Evolutionary conservation across 1,140 invertebrate species (phyloP), one percentile per base, ranked within the genome.

Genomic region (Odontomachus brunneus): DNA sequence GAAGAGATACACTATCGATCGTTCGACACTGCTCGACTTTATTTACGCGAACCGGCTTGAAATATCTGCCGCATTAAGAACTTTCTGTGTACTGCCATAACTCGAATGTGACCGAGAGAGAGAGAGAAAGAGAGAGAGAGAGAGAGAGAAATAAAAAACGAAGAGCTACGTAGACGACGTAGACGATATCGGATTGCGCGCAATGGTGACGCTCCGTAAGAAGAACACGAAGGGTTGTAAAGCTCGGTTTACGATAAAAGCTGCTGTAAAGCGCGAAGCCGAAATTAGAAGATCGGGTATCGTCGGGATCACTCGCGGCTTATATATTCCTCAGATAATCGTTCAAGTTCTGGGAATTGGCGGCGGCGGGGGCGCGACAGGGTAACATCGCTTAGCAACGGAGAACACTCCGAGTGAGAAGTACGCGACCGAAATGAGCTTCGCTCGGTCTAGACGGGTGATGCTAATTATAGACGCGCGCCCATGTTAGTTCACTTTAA

Each of bases 381-480:
- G 11, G 38, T 15, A 44, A 44, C n/a, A 72, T 72, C 33, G 55
- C 19, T 44, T 33, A 73, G 44, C 57, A 72, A 82, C 65, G 7
- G 19, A 15, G 38, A 14, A 38, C 15, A 53, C 26, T 72, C 14
- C 14, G 73, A 17, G 26, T 9, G 57, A 60, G 63, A 44, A 67
- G 55, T 11, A 26, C 22, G 4, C 7, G 48, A 65, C 5, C 4
- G 24, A n/a, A 33, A 49, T 62, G 15, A 44, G 14, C 29, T 38
- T 44, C 38, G 38, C n/a, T 44, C 38, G 38, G 38, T 44, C 38
- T 17, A 26, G 11, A 60, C 22, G 33, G 24, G 14, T 22, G 29
- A 53, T 29, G 62, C 49, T 83, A 83, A 83, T 85, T 83, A 85
- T 74, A 84, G 51, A 80, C n/a, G 22, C 49, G 19, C 12, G 19